phyloP scores from a whole-genome alignment of 2,888 invertebrate genomes.

The Andrena chrysosceles region DNA sequence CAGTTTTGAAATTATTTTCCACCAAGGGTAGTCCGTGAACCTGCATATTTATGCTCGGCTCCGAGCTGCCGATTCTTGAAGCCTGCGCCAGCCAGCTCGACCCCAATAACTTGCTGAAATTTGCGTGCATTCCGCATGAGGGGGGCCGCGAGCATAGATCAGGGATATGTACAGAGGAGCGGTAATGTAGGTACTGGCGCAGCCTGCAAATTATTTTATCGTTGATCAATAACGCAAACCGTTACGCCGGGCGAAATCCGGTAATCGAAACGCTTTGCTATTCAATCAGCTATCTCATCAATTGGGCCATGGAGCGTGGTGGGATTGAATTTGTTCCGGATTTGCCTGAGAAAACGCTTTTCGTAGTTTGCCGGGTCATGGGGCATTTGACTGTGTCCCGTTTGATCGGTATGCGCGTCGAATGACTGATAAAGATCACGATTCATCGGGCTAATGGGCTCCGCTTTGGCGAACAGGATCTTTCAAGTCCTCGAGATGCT shows the following conservation, averaged over 20 bases:
- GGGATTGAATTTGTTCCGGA: slow-evolving; percentile 34
- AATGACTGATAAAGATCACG: not conserved
- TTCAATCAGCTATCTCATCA: slow-evolving; percentile 27
- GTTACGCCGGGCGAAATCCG: slow-evolving; percentile 1
- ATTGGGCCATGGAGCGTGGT: slow-evolving; percentile 11
- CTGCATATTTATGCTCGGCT: slow-evolving; percentile 31
- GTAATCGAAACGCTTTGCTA: slow-evolving; percentile 29
- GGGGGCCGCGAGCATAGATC: not conserved
- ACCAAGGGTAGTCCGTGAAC: slow-evolving; percentile 15
- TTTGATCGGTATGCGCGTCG: not conserved
- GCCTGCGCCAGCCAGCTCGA: not conserved
- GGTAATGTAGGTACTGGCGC: not conserved
- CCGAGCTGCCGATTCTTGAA: slow-evolving; percentile 7
- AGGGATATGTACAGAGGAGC: not conserved
- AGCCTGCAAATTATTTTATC: slow-evolving; percentile 37
- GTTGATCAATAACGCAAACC: slow-evolving; percentile 33
- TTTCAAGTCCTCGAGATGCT: not conserved
- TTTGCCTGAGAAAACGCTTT: slow-evolving; percentile 2
- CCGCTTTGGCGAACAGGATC: not conserved
- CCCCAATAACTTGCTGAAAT: slow-evolving; percentile 8
- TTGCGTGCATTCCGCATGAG: slow-evolving; percentile 6
- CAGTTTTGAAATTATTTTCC: slow-evolving; percentile 23
- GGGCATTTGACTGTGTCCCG: slow-evolving; percentile 18
- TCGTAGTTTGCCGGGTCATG: not conserved
- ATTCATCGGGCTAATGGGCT: not conserved